Percentiles rank a stretch among this genome's conserved stretches.
phyloP scores from a whole-genome alignment of 2,888 invertebrate genomes.

The Drosophila macrospina region DNA sequence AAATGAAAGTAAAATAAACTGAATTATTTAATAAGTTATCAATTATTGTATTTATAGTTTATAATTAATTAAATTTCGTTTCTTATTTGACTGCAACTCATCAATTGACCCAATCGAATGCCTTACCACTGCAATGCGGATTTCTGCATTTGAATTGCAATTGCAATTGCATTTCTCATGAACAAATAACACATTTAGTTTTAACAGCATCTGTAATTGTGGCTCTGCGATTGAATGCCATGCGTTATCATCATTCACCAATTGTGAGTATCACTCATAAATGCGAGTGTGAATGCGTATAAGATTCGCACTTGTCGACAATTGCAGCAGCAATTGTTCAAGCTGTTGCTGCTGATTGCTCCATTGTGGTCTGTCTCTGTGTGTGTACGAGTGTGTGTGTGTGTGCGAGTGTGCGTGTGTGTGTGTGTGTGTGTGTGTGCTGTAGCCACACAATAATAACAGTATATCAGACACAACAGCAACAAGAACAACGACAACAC shows the following conservation, averaged over 20 bases:
- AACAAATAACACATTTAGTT: conserved; percentile 35
- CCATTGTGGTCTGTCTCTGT: conserved; percentile 57
- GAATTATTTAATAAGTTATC: no score
- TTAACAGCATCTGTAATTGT: conserved; percentile 26
- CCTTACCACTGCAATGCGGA: conserved; percentile 4
- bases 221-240: conserved; percentile 18
- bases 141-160: conserved; percentile 16
- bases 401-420: background rate
- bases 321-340: conserved; percentile 65
- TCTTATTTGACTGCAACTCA: conserved; percentile 9
- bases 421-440: conserved; percentile 9
- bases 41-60: no score
- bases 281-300: conserved; percentile 34
- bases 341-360: conserved; percentile 65
- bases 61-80: no score
- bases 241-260: conserved; percentile 20
- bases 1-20: no score
- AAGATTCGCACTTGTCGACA: conserved; percentile 60
- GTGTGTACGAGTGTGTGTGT: no score
- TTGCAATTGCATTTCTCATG: conserved; percentile 30
- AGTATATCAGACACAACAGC: conserved; percentile 19
- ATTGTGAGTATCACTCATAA: conserved; percentile 61
- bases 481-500: conserved; percentile 26
- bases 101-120: conserved; percentile 11
- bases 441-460: conserved; percentile 47